Conservation (phyloP, 2,113 vertebrate species). For the Mustelus asterias region DNA sequence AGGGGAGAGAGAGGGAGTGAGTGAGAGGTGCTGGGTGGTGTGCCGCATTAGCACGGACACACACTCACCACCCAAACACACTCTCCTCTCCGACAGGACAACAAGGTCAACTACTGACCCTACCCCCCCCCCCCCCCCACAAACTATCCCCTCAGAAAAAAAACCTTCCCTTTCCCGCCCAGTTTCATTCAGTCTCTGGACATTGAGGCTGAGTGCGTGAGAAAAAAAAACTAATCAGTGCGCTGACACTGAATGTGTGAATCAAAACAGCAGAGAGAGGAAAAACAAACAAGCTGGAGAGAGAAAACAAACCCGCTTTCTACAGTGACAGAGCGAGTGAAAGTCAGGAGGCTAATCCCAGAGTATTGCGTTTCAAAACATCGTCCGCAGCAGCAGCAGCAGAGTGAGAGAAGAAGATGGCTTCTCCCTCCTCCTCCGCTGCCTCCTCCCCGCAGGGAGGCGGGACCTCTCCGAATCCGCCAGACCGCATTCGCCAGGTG, state of each 20-base stretch:
- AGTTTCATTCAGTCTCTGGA: background rate
- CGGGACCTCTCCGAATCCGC: slow-evolving; percentile 51
- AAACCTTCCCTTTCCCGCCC: background rate
- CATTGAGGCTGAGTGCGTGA: background rate
- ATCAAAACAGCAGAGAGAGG: background rate
- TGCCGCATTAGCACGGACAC: slow-evolving; percentile 13
- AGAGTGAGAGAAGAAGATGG: slow-evolving; percentile 52
- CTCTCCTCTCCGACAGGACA: background rate
- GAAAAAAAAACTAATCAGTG: background rate
- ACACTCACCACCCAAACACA: background rate
- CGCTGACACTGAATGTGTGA: background rate
- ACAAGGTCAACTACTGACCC: background rate
- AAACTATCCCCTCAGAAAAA: background rate
- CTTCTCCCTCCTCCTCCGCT: slow-evolving; percentile 52
- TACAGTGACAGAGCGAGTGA: slow-evolving; percentile 39
- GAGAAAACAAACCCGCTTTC: background rate
- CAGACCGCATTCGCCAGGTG: slow-evolving; percentile 62
- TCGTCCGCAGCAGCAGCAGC: background rate
- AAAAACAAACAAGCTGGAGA: too few relatives aligned
- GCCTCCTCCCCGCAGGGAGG: slow-evolving; percentile 51
- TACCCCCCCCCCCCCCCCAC: too few relatives aligned
- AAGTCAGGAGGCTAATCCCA: slow-evolving; percentile 11
- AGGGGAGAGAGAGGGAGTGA: background rate
- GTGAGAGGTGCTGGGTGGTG: background rate
- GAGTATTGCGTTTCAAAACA: slow-evolving; percentile 27